Base-by-base conservation (phyloP, 2,888 invertebrate genomes). In the Octonoba sinensis region DNA sequence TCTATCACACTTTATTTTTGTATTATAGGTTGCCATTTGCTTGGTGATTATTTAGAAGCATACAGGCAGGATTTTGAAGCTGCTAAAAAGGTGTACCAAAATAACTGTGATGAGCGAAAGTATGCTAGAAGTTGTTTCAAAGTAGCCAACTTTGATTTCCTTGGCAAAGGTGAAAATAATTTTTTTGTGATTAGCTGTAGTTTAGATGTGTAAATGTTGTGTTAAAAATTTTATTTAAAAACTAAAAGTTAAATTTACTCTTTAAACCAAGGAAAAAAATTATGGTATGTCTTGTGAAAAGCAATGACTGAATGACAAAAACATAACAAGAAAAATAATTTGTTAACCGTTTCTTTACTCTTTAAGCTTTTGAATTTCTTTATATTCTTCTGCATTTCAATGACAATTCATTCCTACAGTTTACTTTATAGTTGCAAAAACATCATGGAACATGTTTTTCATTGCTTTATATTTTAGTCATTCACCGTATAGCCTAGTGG, bases 41-140 rank as follows among this genome's bases (percentile, higher is more conserved):
- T 99, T 57, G 99, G 93, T 0, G 97, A 98, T 89, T 99, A 95
- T 88, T 90, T 95, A 84, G 97, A 97, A 88, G 91, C 93, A 0
- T 92, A 97, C 27, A 94, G 93, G 86, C 93, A 93, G 87, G 94
- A 97, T 87, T 93, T 91, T 85, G 91, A 92, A 64, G 94, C 94
- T 87, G 96, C 97, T 0, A 92, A 91, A 0, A 92, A 92, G 86
- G 92, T 97, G 11, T 98, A 92, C 88, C 93, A 93, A 89, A 92
- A 91, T 59, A 98, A 96, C 88, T 99, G 98, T 88, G 93, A 96
- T 87, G 93, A 95, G 83, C 92, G 93, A 86, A 93, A 93, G 83
- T 95, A 92, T 88, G 93, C 92, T 6, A 93, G 93, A 87, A 97
- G 97, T 87, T 99, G 99, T 88, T 92, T 93, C 85, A 96, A 96